phyloP scores from a whole-genome alignment of 2,797 vertebrate genomes.

The Ceryle rudis region DNA sequence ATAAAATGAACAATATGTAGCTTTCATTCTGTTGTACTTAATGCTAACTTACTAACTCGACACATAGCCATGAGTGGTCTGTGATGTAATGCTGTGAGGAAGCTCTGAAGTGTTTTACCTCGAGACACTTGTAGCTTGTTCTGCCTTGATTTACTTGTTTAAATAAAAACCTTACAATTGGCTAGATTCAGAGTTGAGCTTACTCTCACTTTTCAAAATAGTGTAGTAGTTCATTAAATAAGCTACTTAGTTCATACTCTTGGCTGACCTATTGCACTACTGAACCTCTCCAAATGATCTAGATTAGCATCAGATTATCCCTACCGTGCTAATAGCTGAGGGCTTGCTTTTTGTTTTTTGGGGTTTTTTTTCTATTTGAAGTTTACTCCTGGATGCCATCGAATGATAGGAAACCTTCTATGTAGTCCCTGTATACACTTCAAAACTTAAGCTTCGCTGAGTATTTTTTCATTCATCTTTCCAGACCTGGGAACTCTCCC shows the following conservation, averaged over 20 bases:
- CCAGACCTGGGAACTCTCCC: not conserved
- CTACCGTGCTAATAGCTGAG: not conserved
- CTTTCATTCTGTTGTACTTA: not conserved
- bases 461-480: not conserved
- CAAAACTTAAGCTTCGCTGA: not conserved
- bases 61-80: not conserved
- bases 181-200: not conserved
- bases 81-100: not conserved
- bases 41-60: not conserved
- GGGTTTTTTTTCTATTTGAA: not conserved
- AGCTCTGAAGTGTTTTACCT: not conserved
- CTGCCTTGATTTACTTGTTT: not conserved
- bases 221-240: not conserved
- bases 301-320: not conserved
- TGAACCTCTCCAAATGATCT: not conserved
- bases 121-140: not conserved
- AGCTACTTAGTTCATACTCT: not conserved
- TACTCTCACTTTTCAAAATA: not conserved
- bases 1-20: not conserved
- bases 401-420: not conserved
- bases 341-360: not conserved
- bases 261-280: not conserved
- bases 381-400: not conserved
- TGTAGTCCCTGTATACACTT: not conserved
- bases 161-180: not conserved